phyloP scores from a whole-genome alignment of 2,113 vertebrate genomes.

The Phaethon lepturus region DNA sequence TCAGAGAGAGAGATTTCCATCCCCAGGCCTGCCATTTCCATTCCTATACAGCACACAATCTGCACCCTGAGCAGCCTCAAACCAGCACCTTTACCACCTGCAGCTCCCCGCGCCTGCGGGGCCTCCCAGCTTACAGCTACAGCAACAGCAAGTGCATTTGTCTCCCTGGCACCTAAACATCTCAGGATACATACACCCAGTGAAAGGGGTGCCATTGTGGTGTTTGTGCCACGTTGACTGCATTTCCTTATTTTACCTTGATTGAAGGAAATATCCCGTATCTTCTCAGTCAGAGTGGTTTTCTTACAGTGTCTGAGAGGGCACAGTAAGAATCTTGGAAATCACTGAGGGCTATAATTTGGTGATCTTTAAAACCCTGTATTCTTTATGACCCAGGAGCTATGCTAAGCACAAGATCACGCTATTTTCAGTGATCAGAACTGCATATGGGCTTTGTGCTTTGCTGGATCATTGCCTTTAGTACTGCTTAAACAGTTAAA shows the following conservation, averaged over 20 bases:
- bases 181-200: neutral
- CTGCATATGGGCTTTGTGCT: neutral
- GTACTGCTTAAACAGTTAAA: neutral
- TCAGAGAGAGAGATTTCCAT: neutral
- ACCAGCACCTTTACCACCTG: neutral
- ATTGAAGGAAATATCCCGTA: neutral
- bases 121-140: neutral
- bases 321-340: neutral
- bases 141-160: neutral
- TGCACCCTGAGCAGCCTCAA: neutral
- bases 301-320: neutral
- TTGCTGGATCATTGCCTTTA: neutral
- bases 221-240: neutral
- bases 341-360: neutral
- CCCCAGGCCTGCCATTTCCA: neutral
- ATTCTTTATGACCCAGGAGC: neutral
- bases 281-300: neutral
- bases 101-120: neutral
- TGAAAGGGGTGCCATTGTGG: neutral
- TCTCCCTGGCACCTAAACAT: neutral
- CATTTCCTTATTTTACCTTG: neutral
- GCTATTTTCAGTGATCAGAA: neutral
- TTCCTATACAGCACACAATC: rapidly evolving
- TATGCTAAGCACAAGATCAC: neutral
- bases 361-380: neutral